Conservation (phyloP, 1,140 invertebrate species). For the Drosophila insularis region DNA sequence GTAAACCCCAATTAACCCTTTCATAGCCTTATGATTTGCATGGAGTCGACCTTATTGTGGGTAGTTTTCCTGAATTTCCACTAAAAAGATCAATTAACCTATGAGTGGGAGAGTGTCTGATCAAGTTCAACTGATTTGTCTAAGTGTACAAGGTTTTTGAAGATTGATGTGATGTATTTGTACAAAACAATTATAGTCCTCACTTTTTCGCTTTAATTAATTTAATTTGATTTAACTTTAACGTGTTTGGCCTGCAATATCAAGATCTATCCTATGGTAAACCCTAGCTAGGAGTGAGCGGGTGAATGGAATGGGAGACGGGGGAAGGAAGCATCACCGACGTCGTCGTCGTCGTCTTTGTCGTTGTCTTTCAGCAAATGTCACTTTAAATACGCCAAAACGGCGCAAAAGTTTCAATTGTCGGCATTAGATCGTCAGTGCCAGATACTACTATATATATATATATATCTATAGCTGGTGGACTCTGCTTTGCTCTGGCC, state of each 20-base stretch:
- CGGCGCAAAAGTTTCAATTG: constrained; percentile 78
- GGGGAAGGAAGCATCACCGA: neutral
- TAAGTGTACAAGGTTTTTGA: neutral
- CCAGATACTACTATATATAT: constrained; percentile 31
- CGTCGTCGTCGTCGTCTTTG: constrained; percentile 22
- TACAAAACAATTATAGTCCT: constrained; percentile 65
- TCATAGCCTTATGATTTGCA: too few species aligned
- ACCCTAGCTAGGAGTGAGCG: neutral
- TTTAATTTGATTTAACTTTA: constrained; percentile 52
- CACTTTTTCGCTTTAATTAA: constrained; percentile 66
- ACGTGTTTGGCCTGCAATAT: constrained; percentile 20
- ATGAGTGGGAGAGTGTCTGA: neutral
- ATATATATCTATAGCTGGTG: constrained; percentile 1
- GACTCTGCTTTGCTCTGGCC: constrained; percentile 35
- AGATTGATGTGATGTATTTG: constrained; percentile 17
- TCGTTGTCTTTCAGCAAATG: constrained; percentile 69
- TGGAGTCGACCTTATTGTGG: too few species aligned
- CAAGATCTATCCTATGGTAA: constrained; percentile 11
- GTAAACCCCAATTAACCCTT: too few species aligned
- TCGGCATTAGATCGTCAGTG: constrained; percentile 48
- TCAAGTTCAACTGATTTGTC: neutral
- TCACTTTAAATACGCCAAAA: constrained; percentile 80
- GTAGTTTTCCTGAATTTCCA: neutral
- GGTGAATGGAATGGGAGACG: neutral
- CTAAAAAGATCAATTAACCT: too few species aligned